Base-by-base conservation (phyloP, 2,797 vertebrate genomes). In the Acanthiza pusilla region DNA sequence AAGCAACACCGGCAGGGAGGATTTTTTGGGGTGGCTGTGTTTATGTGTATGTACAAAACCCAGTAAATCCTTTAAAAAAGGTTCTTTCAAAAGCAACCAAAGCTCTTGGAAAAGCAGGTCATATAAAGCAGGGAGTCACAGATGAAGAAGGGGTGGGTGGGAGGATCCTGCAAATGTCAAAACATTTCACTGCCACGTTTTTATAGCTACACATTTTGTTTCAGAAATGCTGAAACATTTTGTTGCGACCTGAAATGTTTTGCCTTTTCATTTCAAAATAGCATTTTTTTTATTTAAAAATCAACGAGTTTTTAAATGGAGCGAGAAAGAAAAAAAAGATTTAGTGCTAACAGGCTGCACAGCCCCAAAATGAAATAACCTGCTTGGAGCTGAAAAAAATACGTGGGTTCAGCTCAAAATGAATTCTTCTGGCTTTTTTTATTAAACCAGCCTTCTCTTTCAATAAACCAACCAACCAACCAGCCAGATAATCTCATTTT, bases 181-280 rank as follows among this genome's bases (percentile, higher is more conserved):
- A 96, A 94, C 93, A 94, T 95, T 94, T 96, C 92, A 92, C 77
- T 91, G 73, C 80, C 66, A 45, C 11, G 0, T 89, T 95, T 94
- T 91, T 79, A 53, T 84, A 91, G 92, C 90, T 85, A 68, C 91
- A 47, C 63, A 29, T 95, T 95, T 94, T 93, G 83, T 93, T 94
- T 90, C 71, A 90, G 94, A 66, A 82, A 76, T 8, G 67, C 88
- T 65, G 95, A 85, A 95, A 94, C 91, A 30, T 95, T 94, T 93
- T 91, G 94, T 94, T 89, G 73, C 23, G 1, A 89, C 91, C 89
- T 86, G 94, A 93, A 95, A 86, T 94, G 93, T 96, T 96, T 96
- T 93, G 93, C 79, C 66, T 93, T 89, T 91, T 89, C 76, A 8
- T 90, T 94, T 94, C 91, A 95, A 94, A 96, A 73, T 76, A 94